Base-by-base conservation (phyloP, 2,888 invertebrate species). In the Orthosia cruda region DNA sequence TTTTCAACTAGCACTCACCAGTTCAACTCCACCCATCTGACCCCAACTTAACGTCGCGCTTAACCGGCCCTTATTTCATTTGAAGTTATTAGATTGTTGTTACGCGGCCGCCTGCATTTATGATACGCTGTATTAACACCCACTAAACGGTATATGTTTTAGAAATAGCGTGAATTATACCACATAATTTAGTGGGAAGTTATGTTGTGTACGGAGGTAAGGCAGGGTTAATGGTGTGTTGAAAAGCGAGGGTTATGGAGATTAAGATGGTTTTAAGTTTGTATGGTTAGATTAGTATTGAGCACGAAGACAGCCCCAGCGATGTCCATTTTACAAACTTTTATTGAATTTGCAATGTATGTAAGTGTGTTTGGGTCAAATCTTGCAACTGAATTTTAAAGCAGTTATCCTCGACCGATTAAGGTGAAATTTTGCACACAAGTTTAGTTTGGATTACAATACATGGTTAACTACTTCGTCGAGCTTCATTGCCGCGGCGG, bases 41-140 rank as follows among this genome's bases (percentile, higher is more conserved):
- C 20, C 20, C 4, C 54, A 50, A 20, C 75, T 64, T 84, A 72
- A 74, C 1, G 16, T 61, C 61, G 67, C 66, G 71, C 71, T 71
- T 74, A 80, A 64, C 75, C 47, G 59, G 32, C 63, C 76, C 72
- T 84, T 84, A 86, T 80, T 82, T 84, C 76, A 86, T 86, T 84
- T 80, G 15, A 85, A 81, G 71, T 86, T 86, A 84, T 83, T 84
- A 83, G 73, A 77, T 80, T 64, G 79, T 58, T 65, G 71, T 65
- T 57, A 66, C 63, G 32, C 76, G 75, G 49, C 75, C 58, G 83
- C 70, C 71, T 76, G 83, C 79, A 82, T 83, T 82, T 83, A 85
- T 85, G 79, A 77, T 77, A 72, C 57, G 55, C 61, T 49, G 50
- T 62, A 73, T 81, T 83, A 85, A 75, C 86, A 83, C 85, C 74